Evolutionary conservation across 2,797 vertebrate genomes (phyloP).

Genomic region (Setipinna tenuifilis): DNA sequence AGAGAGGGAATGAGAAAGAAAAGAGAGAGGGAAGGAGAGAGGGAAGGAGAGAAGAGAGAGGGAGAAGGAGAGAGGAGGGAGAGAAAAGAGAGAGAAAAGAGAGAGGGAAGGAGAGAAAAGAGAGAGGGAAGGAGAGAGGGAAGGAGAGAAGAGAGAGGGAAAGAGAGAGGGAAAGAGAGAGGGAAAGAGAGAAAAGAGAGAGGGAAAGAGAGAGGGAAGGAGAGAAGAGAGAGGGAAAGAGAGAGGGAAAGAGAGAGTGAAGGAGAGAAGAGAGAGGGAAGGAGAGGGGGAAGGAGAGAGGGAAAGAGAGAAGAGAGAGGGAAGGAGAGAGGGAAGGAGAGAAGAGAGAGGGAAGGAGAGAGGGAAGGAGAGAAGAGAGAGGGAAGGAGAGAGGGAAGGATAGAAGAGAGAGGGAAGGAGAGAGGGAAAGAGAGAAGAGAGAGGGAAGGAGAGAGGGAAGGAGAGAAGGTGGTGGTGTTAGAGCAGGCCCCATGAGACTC

Average conservation of each 20-base stretch:
- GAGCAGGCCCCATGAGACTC: too few species aligned
- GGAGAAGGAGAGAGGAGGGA: background rate
- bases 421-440: too few species aligned
- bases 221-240: background rate
- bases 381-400: too few species aligned
- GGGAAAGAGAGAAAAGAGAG: background rate
- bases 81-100: too few species aligned
- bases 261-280: background rate
- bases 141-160: background rate
- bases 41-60: background rate
- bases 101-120: too few species aligned
- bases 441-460: too few species aligned
- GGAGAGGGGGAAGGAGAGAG: background rate
- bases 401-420: too few species aligned
- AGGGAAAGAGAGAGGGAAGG: background rate
- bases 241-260: background rate
- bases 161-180: background rate
- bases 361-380: background rate
- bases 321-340: background rate
- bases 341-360: background rate
- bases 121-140: too few species aligned
- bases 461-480: too few species aligned
- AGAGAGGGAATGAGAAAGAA: too few species aligned
- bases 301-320: background rate
- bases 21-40: too few species aligned